Base-by-base conservation (phyloP, 2,888 invertebrate species). In the Dendrolimus pini region DNA sequence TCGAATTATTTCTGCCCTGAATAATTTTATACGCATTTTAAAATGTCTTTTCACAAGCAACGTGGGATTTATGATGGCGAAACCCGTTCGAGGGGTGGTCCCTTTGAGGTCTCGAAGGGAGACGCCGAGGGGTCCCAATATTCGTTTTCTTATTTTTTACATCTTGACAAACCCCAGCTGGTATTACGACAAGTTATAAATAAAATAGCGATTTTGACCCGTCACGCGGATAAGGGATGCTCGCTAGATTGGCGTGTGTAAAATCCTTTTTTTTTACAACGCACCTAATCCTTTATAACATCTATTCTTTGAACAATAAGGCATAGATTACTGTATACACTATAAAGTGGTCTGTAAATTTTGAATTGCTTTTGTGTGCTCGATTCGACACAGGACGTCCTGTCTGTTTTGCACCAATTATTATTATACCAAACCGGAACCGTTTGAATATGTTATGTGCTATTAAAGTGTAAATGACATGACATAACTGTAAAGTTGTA, bases 1-100 rank as follows among this genome's bases (percentile, higher is more conserved):
- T 77, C 81, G 76, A 85, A 89, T 89, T 86, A 89, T 84, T 83
- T 84, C 81, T 87, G 87, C 89, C 81, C 88, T 84, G 84, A 85
- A 89, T 89, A 87, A 88, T 87, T 88, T 89, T 86, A 87, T 89
- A 89, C 89, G 87, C 89, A 78, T 89, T 90, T 90, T 88, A 89
- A 89, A 89, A 86, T 82, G 77, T 87, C 85, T 85, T 85, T 89
- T 86, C 81, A 85, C 78, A 82, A 76, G 69, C 81, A 84, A 86
- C 90, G 90, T 90, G 90, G 89, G 90, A 90, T 87, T 89, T 89
- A 87, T 83, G 82, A 76, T 71, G 72, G 72, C 71, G 78, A 78
- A 89, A 89, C 89, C 89, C 89, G 89, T 90, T 89, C 84, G 78
- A 85, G 74, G 89, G 89, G 87, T 83, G 83, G 80, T 78, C 83